Evolutionary conservation across 2,113 vertebrate genomes (phyloP).

Genomic region (Brienomyrus brachyistius): DNA sequence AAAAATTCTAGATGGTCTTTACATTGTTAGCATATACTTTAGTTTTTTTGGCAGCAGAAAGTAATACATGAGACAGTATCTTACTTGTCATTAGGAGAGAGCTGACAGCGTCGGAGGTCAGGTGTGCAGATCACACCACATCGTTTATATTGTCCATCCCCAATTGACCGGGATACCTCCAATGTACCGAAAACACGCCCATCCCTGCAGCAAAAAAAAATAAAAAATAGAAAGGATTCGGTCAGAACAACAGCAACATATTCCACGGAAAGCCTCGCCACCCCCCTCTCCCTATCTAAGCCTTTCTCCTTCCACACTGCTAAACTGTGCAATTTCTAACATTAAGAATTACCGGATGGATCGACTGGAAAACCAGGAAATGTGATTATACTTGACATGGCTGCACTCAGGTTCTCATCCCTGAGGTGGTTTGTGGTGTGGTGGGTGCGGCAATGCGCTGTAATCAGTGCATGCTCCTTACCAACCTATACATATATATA

Average conservation of each 20-base stretch:
- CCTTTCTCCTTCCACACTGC: not conserved
- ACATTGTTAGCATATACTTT: not conserved
- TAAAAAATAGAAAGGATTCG: not conserved
- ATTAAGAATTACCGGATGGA: not conserved
- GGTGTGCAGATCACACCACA: constrained; percentile 88
- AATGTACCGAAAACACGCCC: constrained; percentile 86
- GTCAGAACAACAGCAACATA: not conserved
- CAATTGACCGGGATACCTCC: constrained; percentile 92
- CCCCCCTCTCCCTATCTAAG: not conserved
- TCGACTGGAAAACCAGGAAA: not conserved
- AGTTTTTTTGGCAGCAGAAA: not conserved
- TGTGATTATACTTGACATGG: not conserved
- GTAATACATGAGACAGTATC: not conserved
- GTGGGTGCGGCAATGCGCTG: too few relatives aligned
- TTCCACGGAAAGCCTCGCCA: not conserved
- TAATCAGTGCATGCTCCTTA: too few relatives aligned
- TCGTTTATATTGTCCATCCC: constrained; percentile 94
- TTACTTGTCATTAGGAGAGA: constrained; percentile 80
- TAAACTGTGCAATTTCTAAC: not conserved
- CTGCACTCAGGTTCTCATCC: too few relatives aligned
- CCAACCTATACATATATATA: too few relatives aligned
- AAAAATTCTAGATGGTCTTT: not conserved
- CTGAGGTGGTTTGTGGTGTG: too few relatives aligned
- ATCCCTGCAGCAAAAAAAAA: constrained; percentile 59
- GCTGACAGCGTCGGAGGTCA: constrained; percentile 80